Percentiles rank a stretch among this genome's conserved stretches.
phyloP scores from a whole-genome alignment of 2,113 vertebrate species.

The Salvator merianae region DNA sequence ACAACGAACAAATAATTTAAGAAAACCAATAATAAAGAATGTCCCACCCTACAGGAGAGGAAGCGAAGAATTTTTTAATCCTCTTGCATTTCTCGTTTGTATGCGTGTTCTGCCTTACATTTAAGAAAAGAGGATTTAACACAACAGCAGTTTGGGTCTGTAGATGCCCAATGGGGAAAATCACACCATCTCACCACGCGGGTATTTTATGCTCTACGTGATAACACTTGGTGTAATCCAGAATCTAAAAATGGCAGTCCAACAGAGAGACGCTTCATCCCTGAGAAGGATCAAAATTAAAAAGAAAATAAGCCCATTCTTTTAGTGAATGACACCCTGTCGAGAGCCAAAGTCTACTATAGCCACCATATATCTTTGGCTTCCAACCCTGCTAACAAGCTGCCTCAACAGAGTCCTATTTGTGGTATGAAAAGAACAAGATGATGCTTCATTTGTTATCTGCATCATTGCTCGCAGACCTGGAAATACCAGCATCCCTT shows the following conservation, averaged over 20 bases:
- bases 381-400: conserved; percentile 24
- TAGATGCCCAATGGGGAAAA: not conserved
- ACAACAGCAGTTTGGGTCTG: not conserved
- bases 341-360: conserved; percentile 40
- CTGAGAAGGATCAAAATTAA: conserved; percentile 33
- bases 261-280: conserved; percentile 26
- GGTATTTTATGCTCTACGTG: not conserved
- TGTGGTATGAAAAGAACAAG: conserved; percentile 13
- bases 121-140: not conserved
- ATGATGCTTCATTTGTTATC: conserved; percentile 12
- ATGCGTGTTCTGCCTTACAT: not conserved
- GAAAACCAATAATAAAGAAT: too few relatives aligned
- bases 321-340: conserved; percentile 36
- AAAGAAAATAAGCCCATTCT: conserved; percentile 40
- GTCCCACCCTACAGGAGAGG: not conserved
- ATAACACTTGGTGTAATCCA: rapidly evolving
- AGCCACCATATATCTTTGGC: conserved; percentile 4
- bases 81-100: not conserved
- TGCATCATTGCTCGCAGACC: not conserved
- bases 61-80: not conserved
- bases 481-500: not conserved
- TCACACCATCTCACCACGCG: not conserved
- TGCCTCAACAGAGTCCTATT: not conserved
- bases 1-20: too few relatives aligned
- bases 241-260: conserved; percentile 23